Evolutionary conservation across 2,888 invertebrate genomes (phyloP), one percentile per base, ranked within the genome.

Genomic region (Schizaphis graminum): DNA sequence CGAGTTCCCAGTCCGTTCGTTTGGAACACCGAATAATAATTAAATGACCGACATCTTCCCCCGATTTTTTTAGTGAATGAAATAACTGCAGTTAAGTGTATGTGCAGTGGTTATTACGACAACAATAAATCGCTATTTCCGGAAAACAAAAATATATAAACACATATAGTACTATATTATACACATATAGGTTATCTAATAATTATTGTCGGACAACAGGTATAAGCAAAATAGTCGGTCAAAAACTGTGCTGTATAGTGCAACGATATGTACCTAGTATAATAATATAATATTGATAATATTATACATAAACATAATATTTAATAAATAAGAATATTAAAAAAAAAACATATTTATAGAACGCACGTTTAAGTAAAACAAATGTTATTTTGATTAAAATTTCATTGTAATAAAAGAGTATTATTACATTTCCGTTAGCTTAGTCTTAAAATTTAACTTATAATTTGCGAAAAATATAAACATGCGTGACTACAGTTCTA

Each of bases 11-110:
- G 91, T 93, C 28, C 86, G 91, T 86, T 61, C 67, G 90, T 91
- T 86, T 41, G 67, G 61, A 94, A 94, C 90, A 86, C 41, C 61
- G 93, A 86, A 94, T 93, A 94, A 94, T 90, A 91, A 94, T 94
- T 93, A 93, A 93, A 93, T 44, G 89, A 77, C 92, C 92, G 89
- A 67, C 92, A 92, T 92, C 87, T 53, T 61, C 57, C 77, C 67
- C 7, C 67, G 88, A 92, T 88, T 53, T 3, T 44, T 88, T 92
- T 92, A 53, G 67, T 92, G 88, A 92, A 92, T 92, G 92, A 92
- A 92, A 92, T 92, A 61, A 4, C 61, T 16, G 49, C 49, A 84
- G 35, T 35, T 21, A 53, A 41, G 41, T 35, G 47, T 35, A 91
- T 77, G 91, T 21, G 47, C 87, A 26, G 61, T 57, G 61, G 24